These are phyloP conservation scores for Acrocephalus scirpaceus DNA, from an alignment of 2,797 vertebrate genomes.

Conservation along the genomic window DNA sequence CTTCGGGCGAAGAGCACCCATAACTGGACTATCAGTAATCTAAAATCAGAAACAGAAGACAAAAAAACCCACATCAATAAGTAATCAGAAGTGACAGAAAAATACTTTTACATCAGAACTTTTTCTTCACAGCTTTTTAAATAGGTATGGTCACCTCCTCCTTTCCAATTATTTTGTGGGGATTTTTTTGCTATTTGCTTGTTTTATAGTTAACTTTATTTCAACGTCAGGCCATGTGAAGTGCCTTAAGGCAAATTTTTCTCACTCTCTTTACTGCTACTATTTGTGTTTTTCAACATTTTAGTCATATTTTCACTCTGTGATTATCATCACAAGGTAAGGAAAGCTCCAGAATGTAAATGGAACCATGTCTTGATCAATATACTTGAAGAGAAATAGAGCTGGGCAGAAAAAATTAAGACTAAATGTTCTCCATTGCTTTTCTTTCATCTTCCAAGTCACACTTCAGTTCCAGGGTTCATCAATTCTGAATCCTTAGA, in stretches of 20 bases:
- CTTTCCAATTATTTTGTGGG: neutral
- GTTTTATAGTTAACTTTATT: neutral
- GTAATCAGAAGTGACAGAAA: neutral
- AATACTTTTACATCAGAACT: neutral
- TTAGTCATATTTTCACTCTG: neutral
- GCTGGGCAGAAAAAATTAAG: neutral
- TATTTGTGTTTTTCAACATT: neutral
- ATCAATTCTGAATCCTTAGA: neutral
- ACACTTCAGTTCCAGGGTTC: neutral
- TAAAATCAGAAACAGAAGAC: conserved; percentile 55
- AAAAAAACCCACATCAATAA: neutral
- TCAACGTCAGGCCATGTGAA: accelerated
- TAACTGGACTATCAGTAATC: conserved; percentile 87
- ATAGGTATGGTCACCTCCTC: neutral
- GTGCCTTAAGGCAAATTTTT: neutral
- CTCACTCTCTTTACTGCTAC: neutral
- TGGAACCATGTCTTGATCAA: neutral
- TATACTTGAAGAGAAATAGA: neutral
- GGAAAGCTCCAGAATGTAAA: neutral
- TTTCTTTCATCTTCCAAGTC: neutral
- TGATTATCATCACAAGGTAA: neutral
- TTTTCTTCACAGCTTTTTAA: neutral
- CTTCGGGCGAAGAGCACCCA: conserved; percentile 84
- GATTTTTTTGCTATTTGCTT: neutral
- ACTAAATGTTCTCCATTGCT: neutral